Percentiles rank a stretch among this genome's conserved stretches.
These are phyloP conservation scores for Xiphorhynchus elegans DNA, from an alignment of 2,113 vertebrate species.

Conservation along the genomic window DNA sequence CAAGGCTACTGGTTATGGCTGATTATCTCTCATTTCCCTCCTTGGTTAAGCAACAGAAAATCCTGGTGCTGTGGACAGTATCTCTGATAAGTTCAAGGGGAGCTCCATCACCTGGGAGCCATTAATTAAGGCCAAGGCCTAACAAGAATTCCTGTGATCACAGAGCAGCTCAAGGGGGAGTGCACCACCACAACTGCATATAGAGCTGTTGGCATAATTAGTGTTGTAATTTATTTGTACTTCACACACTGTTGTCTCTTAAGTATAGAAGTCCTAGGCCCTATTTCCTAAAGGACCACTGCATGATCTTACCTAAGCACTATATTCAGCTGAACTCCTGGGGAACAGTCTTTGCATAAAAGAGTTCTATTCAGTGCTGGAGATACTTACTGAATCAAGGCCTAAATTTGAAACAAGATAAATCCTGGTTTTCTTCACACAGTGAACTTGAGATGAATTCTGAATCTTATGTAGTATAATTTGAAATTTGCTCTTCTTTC, in stretches of 20 bases:
- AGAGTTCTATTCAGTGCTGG: not conserved
- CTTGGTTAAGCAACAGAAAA: not conserved
- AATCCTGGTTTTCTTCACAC: not conserved
- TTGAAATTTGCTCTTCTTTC: not conserved
- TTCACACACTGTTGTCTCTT: not conserved
- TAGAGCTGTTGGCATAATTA: not conserved
- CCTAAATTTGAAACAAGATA: not conserved
- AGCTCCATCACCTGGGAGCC: not conserved
- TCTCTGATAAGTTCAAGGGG: not conserved
- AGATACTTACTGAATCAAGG: not conserved
- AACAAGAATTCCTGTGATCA: not conserved
- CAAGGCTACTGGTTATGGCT: no score
- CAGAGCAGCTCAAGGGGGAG: rapidly evolving
- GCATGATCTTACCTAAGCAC: not conserved
- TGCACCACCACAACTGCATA: not conserved
- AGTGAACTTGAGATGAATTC: not conserved
- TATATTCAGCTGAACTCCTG: not conserved
- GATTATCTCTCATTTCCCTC: not conserved
- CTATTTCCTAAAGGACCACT: not conserved
- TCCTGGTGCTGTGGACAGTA: not conserved
- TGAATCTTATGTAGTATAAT: not conserved
- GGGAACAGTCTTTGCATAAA: not conserved
- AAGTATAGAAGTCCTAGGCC: not conserved
- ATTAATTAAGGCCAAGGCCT: not conserved
- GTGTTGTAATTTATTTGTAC: not conserved